Conservation (phyloP, 2,797 vertebrate species). For the Graptemys geographica region DNA sequence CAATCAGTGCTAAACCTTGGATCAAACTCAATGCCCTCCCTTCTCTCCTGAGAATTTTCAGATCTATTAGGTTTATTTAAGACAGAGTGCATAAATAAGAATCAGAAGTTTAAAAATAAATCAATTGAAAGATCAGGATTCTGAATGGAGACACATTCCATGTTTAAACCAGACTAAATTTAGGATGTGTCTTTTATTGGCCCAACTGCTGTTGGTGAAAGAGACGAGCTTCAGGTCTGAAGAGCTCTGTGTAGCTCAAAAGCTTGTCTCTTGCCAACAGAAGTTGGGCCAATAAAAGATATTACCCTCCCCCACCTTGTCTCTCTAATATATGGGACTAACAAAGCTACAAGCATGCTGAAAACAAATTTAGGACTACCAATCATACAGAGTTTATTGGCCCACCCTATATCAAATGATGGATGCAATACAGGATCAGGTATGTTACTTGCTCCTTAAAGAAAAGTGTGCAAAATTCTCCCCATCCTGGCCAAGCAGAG, state of each 20-base stretch:
- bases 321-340: background rate
- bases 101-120: background rate
- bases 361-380: background rate
- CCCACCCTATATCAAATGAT: background rate
- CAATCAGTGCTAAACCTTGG: background rate
- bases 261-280: background rate
- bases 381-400: background rate
- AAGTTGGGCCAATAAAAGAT: background rate
- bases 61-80: background rate
- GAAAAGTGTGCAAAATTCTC: background rate
- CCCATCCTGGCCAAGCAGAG: background rate
- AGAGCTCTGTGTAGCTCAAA: background rate
- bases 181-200: background rate
- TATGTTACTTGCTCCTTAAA: background rate
- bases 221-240: background rate
- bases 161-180: background rate
- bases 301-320: background rate
- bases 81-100: background rate
- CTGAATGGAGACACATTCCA: background rate
- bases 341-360: background rate
- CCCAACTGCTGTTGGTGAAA: background rate
- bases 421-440: background rate
- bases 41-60: background rate
- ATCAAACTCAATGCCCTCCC: background rate
- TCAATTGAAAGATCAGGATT: background rate